A percentile compares a stretch with the other conserved stretches of the same genome.
Conservation (phyloP, 2,888 invertebrate species). For the Tipula confusa region DNA sequence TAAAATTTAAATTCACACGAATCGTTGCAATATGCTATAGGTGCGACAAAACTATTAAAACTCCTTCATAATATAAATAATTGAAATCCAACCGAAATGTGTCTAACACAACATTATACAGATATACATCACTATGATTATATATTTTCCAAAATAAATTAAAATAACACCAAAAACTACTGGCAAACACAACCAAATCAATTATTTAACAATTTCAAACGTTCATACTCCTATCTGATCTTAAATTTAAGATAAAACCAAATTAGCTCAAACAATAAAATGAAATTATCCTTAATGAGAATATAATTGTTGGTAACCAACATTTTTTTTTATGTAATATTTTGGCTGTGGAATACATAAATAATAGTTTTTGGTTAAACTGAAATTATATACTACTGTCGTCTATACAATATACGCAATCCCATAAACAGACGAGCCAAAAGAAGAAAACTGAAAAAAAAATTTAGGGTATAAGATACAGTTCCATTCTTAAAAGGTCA, state of each 20-base stretch:
- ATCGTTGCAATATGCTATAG: not conserved
- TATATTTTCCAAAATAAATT: not conserved
- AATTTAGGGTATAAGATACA: not conserved
- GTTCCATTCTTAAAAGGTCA: not conserved
- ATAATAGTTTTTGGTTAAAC: not conserved
- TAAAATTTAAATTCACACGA: not conserved
- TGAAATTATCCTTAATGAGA: not conserved
- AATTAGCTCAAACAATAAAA: not conserved
- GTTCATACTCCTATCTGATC: slow-evolving; percentile 12
- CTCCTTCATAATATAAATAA: not conserved
- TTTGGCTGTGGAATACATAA: not conserved
- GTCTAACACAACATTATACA: not conserved
- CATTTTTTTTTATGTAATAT: not conserved
- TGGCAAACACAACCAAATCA: not conserved
- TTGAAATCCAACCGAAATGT: not conserved
- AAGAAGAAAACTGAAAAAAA: not conserved
- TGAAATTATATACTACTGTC: not conserved
- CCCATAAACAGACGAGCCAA: not conserved
- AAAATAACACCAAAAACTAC: not conserved
- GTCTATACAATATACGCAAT: not conserved
- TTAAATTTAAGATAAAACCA: slow-evolving; percentile 7
- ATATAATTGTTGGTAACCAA: not conserved
- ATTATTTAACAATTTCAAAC: slow-evolving; percentile 25
- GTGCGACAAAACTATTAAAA: not conserved
- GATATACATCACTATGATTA: not conserved